Evolutionary conservation across 2,888 invertebrate genomes (phyloP).

Genomic region (Nomada fabriciana): DNA sequence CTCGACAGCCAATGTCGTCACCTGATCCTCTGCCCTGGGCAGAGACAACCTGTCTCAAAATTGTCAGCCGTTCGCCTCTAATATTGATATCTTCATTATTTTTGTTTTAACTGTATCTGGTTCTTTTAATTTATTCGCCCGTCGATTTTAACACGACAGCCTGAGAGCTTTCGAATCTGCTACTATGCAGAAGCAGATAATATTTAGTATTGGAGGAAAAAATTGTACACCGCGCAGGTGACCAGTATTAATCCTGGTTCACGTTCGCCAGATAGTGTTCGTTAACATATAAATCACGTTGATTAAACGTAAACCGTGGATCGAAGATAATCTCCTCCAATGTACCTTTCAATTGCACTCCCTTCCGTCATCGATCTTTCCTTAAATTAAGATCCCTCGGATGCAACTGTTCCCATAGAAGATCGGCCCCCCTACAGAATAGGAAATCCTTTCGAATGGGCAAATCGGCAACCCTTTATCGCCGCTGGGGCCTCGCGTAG

Average conservation of each 20-base stretch:
- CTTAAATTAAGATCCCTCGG: conserved; percentile 31
- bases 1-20: conserved; percentile 45
- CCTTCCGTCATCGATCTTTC: conserved; percentile 1
- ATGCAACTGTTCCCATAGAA: background rate
- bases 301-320: too few species aligned
- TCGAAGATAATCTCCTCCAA: too few species aligned
- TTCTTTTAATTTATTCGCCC: too few species aligned
- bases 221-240: too few species aligned
- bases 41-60: conserved; percentile 51
- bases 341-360: background rate
- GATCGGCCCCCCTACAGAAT: background rate
- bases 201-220: too few species aligned
- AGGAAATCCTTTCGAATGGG: conserved; percentile 9
- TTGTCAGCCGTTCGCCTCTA: background rate
- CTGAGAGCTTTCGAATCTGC: too few species aligned
- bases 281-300: background rate
- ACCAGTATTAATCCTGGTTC: background rate
- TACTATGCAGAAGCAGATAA: too few species aligned
- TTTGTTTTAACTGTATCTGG: too few species aligned
- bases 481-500: conserved; percentile 11
- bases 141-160: too few species aligned
- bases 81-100: too few species aligned
- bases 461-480: conserved; percentile 53
- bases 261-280: background rate
- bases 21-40: conserved; percentile 53